Base-by-base conservation (phyloP, 2,888 invertebrate genomes). In the Cremastinae sp. region DNA sequence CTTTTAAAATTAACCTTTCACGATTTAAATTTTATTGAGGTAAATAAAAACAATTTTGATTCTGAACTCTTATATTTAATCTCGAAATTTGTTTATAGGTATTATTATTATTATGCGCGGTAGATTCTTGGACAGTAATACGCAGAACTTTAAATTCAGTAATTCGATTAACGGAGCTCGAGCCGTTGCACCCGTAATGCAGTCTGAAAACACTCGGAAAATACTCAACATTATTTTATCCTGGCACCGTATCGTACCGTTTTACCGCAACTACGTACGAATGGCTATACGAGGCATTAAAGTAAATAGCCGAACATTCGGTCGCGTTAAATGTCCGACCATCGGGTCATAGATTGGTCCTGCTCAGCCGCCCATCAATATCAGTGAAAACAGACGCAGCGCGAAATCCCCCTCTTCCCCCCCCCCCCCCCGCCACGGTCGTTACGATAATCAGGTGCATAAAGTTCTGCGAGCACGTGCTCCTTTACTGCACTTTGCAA, bases 381-480 rank as follows among this genome's bases (percentile, higher is more conserved):
- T 51, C 58, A 51, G n/a, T 72, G 51, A 72, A 68, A 75, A 68
- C 71, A 71, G 72, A 56, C 72, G 72, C 64, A 72, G 56, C 39
- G 39, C 59, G 18, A 66, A 45, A 12, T 53, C 28, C 10, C 65
- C 28, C 53, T 16, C 18, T 41, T 65, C 45, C 16, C 45, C 56
- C 14, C 28, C 59, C 49, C 35, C 41, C 14, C 28, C 59, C 49
- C 35, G 39, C 53, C 20, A 14, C 22, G 5, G 55, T 56, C 41
- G 66, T 75, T 68, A 68, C 72, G 66, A 72, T 75, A 68, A 71
- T 66, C 71, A 68, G 71, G 75, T 55, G 72, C 64, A 78, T 66
- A 75, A 74, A 75, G 71, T 72, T 72, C 55, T 39, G 37, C 2
- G 51, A 71, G 65, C 75, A 68, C 78, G 79, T 81, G 79, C 80